Evolutionary conservation across 2,797 vertebrate species (phyloP).

Genomic region (Clangula hyemalis): DNA sequence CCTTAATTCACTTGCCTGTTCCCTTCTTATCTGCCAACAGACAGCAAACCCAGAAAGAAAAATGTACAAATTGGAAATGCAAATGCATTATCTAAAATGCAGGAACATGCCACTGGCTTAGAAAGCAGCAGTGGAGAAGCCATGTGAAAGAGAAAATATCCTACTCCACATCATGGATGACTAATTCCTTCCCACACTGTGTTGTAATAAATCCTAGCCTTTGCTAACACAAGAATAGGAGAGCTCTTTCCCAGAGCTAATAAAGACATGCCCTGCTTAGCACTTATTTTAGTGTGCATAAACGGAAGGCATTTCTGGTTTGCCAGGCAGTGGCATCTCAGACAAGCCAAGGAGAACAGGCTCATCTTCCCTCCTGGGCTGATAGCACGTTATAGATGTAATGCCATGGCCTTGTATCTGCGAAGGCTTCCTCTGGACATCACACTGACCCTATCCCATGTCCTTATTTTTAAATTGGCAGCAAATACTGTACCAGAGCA

Average conservation of each 20-base stretch:
- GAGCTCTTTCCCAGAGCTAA: not conserved
- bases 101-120: not conserved
- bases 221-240: not conserved
- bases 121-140: not conserved
- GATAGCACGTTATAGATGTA: not conserved
- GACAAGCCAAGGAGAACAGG: not conserved
- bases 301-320: not conserved
- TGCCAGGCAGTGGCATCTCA: not conserved
- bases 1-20: not conserved
- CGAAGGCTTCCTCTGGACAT: not conserved
- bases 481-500: not conserved
- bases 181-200: not conserved
- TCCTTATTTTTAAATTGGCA: not conserved
- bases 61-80: not conserved
- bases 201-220: not conserved
- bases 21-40: not conserved
- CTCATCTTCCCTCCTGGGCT: not conserved
- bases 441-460: not conserved
- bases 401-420: not conserved
- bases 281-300: not conserved
- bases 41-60: not conserved
- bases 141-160: not conserved
- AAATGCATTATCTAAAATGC: conserved; percentile 3
- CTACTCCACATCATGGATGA: not conserved
- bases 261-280: not conserved